phyloP scores from a whole-genome alignment of 2,797 vertebrate species.

The Emydoidea blandingii region DNA sequence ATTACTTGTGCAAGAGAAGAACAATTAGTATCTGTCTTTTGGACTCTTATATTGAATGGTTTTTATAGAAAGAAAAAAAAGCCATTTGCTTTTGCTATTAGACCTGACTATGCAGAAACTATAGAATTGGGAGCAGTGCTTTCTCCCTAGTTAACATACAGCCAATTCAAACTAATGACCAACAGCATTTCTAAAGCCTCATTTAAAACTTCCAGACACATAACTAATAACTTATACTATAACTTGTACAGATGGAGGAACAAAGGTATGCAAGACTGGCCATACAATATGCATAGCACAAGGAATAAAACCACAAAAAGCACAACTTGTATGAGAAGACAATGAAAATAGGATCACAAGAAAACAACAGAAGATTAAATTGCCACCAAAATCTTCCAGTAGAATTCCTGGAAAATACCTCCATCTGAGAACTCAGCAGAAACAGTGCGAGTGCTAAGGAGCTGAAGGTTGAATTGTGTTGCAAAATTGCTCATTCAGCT shows the following conservation, averaged over 20 bases:
- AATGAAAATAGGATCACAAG: background rate
- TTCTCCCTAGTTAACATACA: background rate
- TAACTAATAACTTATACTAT: background rate
- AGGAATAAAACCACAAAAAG: background rate
- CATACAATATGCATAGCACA: background rate
- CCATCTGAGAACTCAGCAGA: slow-evolving; percentile 5
- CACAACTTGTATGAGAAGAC: background rate
- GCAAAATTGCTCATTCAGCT: slow-evolving; percentile 26
- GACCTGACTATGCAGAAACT: background rate
- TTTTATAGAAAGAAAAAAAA: background rate
- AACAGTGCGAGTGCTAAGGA: slow-evolving; percentile 7
- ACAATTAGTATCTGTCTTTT: background rate
- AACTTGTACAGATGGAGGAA: background rate
- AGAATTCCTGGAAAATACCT: slow-evolving; percentile 35
- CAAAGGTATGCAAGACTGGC: background rate
- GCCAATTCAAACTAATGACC: slow-evolving; percentile 4
- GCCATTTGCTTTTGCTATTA: slow-evolving; percentile 43
- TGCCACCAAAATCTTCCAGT: slow-evolving; percentile 8
- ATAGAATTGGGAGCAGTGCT: background rate
- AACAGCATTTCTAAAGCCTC: background rate
- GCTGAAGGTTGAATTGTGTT: slow-evolving; percentile 10
- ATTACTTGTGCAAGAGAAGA: background rate
- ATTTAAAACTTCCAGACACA: background rate
- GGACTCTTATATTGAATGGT: background rate
- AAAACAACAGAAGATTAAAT: slow-evolving; percentile 20